Evolutionary conservation across 2,113 vertebrate species (phyloP).

Genomic region (Rhipidura dahli): DNA sequence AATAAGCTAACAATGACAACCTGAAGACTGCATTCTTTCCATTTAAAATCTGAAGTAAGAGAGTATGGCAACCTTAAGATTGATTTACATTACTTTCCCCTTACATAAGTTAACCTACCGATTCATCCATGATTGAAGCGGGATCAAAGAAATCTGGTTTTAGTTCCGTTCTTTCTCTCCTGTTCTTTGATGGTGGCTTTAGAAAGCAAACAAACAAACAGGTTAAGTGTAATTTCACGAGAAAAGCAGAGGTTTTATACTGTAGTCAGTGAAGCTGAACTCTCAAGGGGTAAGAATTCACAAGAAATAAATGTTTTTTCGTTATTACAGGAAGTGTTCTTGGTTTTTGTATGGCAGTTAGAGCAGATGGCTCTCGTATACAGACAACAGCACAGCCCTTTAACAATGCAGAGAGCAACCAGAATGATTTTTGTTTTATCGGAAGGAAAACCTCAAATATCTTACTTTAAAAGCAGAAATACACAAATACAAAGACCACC

Average conservation of each 20-base stretch:
- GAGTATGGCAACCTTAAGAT: not conserved
- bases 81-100: not conserved
- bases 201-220: slow-evolving; percentile 34
- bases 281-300: not conserved
- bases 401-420: not conserved
- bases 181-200: slow-evolving; percentile 98
- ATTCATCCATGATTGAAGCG: slow-evolving; percentile 99
- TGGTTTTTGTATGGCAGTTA: not conserved
- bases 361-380: not conserved
- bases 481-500: not conserved
- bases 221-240: not conserved
- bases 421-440: not conserved
- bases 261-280: not conserved
- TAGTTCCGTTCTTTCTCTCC: slow-evolving; percentile 94
- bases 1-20: not conserved
- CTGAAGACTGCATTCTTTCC: not conserved
- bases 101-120: slow-evolving; percentile 80
- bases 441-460: not conserved
- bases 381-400: not conserved
- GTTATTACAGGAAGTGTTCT: not conserved
- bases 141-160: slow-evolving; percentile 99
- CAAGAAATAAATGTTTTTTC: not conserved
- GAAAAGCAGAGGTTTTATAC: not conserved
- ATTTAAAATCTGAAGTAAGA: not conserved
- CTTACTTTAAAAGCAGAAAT: not conserved